These are phyloP conservation scores for Hippocampus kuda DNA, from an alignment of 2,797 vertebrate genomes.

Conservation along the genomic window DNA sequence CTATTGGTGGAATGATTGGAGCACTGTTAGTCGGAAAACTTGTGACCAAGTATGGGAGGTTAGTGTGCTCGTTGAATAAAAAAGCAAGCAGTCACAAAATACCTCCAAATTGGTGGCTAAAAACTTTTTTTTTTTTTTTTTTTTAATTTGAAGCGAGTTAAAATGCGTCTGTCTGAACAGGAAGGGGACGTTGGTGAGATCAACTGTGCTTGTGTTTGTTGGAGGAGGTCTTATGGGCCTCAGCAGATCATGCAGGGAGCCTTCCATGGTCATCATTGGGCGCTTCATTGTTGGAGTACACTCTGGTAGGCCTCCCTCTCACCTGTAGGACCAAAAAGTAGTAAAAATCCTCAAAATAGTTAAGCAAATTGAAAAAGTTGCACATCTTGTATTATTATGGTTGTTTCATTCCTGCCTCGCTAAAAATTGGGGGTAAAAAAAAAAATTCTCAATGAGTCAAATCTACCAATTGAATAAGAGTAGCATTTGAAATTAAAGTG, in stretches of 20 bases:
- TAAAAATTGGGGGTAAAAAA: no score
- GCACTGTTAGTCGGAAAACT: conserved; percentile 73
- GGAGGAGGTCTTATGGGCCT: conserved; percentile 74
- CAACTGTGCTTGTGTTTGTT: conserved; percentile 73
- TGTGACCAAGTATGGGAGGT: conserved; percentile 79
- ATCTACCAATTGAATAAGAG: not conserved
- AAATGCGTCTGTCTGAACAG: conserved; percentile 49
- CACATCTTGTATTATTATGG: not conserved
- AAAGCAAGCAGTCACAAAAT: not conserved
- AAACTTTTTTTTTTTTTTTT: not conserved
- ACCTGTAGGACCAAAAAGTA: not conserved
- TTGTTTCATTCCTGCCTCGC: not conserved
- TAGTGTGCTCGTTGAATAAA: conserved; percentile 8
- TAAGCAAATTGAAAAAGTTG: not conserved
- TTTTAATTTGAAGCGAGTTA: not conserved
- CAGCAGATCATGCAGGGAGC: conserved; percentile 65
- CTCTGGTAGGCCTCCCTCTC: conserved; percentile 65
- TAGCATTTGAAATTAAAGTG: not conserved
- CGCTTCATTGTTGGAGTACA: conserved; percentile 79
- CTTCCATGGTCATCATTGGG: conserved; percentile 77
- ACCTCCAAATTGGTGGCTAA: not conserved
- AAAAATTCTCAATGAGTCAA: not conserved
- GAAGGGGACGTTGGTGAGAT: conserved; percentile 74
- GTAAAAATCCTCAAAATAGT: not conserved
- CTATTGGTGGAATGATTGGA: conserved; percentile 76